Evolutionary conservation across 2,888 invertebrate species (phyloP).

Genomic region (Tetramorium bicarinatum): DNA sequence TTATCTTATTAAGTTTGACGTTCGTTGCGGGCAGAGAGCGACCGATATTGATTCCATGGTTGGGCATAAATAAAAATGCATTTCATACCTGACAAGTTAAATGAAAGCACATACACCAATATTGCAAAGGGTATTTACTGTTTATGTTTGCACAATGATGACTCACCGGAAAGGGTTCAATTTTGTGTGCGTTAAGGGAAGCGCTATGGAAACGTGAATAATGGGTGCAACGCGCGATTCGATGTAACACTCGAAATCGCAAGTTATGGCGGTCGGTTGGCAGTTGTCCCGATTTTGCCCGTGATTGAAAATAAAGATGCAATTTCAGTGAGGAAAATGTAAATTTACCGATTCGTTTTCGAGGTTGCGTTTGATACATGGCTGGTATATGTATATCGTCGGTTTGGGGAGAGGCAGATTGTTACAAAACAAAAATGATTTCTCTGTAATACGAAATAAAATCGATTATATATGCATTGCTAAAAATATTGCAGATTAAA

Average conservation of each 20-base stretch:
- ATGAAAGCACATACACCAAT: constrained; percentile 13
- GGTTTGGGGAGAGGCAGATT: constrained; percentile 3
- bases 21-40: background rate
- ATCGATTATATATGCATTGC: background rate
- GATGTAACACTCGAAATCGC: constrained; percentile 29
- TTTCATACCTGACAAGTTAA: constrained; percentile 10
- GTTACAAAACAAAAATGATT: constrained; percentile 10
- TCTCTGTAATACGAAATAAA: background rate
- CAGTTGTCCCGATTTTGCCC: constrained; percentile 39
- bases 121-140: constrained; percentile 5
- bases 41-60: background rate
- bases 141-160: constrained; percentile 32
- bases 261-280: constrained; percentile 32
- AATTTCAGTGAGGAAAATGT: constrained; percentile 37
- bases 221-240: constrained; percentile 4
- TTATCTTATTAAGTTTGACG: constrained; percentile 6
- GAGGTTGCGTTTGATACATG: constrained; percentile 8
- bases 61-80: constrained; percentile 17
- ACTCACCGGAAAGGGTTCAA: constrained; percentile 17
- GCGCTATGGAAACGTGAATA: constrained; percentile 12
- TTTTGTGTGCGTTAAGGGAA: constrained; percentile 8
- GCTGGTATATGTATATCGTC: background rate
- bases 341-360: constrained; percentile 45
- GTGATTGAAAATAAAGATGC: constrained; percentile 46
- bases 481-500: background rate